Percentiles rank a stretch among this genome's conserved stretches.
phyloP scores from a whole-genome alignment of 1,140 invertebrate species.

The Cydia strobilella region DNA sequence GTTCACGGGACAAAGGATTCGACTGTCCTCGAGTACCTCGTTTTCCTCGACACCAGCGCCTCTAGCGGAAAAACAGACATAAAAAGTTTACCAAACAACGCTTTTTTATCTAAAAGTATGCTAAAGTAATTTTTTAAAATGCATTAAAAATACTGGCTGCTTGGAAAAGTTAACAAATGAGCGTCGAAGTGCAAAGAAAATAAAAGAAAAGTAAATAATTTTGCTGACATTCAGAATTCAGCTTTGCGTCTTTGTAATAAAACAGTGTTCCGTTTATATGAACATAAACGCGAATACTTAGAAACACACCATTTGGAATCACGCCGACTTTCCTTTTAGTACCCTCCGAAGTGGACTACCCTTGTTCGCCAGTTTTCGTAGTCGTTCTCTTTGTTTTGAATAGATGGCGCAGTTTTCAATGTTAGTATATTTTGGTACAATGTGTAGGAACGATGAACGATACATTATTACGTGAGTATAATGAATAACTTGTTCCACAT shows the following conservation, averaged over 20 bases:
- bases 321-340: neutral
- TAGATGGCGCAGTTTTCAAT: conserved; percentile 46
- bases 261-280: neutral
- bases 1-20: conserved; percentile 19
- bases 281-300: conserved; percentile 1
- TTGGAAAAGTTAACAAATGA: neutral
- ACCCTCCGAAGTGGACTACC: conserved; percentile 37
- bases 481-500: no score
- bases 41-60: conserved; percentile 34
- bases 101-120: neutral
- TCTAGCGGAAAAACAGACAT: conserved; percentile 35
- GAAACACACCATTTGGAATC: conserved; percentile 27
- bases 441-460: no score
- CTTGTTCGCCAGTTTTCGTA: conserved; percentile 31
- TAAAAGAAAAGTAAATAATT: neutral
- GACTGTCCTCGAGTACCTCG: conserved; percentile 1
- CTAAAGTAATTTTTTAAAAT: neutral
- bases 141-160: neutral
- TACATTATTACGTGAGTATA: no score
- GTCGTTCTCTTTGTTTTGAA: conserved; percentile 35
- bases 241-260: neutral
- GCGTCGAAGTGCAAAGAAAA: conserved; percentile 13
- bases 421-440: neutral
- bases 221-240: neutral
- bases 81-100: neutral